Evolutionary conservation across 2,797 vertebrate species (phyloP).

Genomic region (Mormyrops attenuatus): DNA sequence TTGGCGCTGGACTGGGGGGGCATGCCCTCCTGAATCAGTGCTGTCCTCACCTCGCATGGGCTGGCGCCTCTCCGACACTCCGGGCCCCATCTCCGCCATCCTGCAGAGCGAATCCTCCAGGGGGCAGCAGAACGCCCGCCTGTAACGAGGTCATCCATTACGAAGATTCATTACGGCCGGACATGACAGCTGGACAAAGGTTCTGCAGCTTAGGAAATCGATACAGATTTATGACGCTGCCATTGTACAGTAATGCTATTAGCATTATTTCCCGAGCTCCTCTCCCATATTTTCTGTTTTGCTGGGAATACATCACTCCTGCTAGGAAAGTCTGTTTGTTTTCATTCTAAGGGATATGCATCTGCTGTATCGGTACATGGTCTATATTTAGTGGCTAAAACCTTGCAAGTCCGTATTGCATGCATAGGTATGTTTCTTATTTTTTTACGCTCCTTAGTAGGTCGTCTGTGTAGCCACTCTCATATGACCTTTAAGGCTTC

Average conservation of each 20-base stretch:
- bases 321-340: not conserved
- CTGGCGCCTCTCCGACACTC: not conserved
- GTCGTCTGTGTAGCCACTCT: not conserved
- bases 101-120: not conserved
- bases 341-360: not conserved
- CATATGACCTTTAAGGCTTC: conserved; percentile 9
- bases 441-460: not conserved
- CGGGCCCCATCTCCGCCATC: not conserved
- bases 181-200: conserved; percentile 17
- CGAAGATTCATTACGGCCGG: conserved; percentile 6
- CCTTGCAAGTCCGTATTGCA: not conserved
- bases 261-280: not conserved
- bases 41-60: conserved; percentile 13
- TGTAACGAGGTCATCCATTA: conserved; percentile 11
- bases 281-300: not conserved
- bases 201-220: not conserved
- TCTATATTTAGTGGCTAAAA: not conserved
- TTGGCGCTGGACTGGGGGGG: conserved; percentile 34
- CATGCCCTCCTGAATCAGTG: not conserved
- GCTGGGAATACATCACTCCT: not conserved
- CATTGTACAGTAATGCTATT: conserved; percentile 2
- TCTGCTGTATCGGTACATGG: too few relatives aligned
- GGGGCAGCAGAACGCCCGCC: not conserved
- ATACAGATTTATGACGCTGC: conserved; percentile 9
- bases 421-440: not conserved